A percentile compares a stretch with the other conserved stretches of the same genome.
These are phyloP conservation scores for Schrankia costaestrigalis DNA, from an alignment of 2,888 invertebrate genomes.

Conservation along the genomic window DNA sequence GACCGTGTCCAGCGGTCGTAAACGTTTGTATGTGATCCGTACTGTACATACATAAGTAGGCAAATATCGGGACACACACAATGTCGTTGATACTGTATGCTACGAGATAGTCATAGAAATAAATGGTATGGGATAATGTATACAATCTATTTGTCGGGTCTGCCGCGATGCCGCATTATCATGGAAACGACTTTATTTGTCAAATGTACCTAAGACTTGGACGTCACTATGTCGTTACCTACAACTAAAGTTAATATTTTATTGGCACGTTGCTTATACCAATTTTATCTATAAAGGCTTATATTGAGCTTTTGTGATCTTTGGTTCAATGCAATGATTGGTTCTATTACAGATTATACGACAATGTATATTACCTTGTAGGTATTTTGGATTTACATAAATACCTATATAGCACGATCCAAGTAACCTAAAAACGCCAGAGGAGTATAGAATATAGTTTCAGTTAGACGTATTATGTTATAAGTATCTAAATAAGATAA, in stretches of 20 bases:
- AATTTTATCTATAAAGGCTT: too few relatives aligned
- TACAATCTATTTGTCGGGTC: constrained; percentile 38
- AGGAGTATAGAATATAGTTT: too few relatives aligned
- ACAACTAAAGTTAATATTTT: too few relatives aligned
- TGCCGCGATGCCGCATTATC: constrained; percentile 35
- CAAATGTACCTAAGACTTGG: constrained; percentile 31
- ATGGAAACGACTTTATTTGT: constrained; percentile 41
- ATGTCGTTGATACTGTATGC: constrained; percentile 22
- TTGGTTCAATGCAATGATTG: too few relatives aligned
- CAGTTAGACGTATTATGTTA: too few relatives aligned
- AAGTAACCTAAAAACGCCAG: too few relatives aligned
- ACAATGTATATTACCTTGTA: too few relatives aligned
- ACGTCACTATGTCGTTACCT: constrained; percentile 10
- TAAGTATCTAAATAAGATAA: too few relatives aligned
- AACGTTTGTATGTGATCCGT: constrained; percentile 36
- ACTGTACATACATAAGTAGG: constrained; percentile 22
- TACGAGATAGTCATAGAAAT: constrained; percentile 36
- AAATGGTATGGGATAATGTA: constrained; percentile 35
- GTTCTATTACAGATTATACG: too few relatives aligned
- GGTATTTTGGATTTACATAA: too few relatives aligned
- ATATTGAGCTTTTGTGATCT: too few relatives aligned
- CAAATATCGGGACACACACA: constrained; percentile 20
- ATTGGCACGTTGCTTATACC: constrained; percentile 46
- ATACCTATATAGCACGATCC: too few relatives aligned
- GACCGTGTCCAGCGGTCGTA: constrained; percentile 43